Base-by-base conservation (phyloP, 2,797 vertebrate species). In the Sebastes itinus region DNA sequence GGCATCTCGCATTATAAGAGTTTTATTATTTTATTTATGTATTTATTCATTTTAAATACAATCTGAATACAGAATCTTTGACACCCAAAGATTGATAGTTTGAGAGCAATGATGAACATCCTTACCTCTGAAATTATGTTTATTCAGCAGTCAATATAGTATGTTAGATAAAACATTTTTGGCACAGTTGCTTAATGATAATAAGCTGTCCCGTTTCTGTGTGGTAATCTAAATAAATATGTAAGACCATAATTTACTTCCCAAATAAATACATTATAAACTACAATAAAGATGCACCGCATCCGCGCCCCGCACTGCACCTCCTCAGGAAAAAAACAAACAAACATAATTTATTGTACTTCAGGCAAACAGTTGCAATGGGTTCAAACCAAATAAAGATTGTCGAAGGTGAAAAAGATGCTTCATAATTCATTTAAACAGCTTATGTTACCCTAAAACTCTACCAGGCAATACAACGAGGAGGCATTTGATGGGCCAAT, bases 181-280 rank as follows among this genome's bases (percentile, higher is more conserved):
- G 96, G 95, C 96, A 97, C 95, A 95, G 92, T 92, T 93, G 89
- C 94, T 95, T 91, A 93, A 93, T 94, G 89, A 95, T 88, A 90
- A 95, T 95, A 96, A 96, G 95, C 95, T 94, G 88, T 93, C 93
- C 91, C 84, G 75, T 94, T 94, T 94, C 87, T 93, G 88, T 92
- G 84, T 94, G 82, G 89, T 92, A 92, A 89, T 95, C 94, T 95
- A 95, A 96, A 96, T 96, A 96, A 96, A 96, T 96, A 96, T 94
- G 88, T 90, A 93, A 94, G 93, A 95, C 78, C 94, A 95, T 95
- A 95, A 96, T 93, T 96, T 95, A 95, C 89, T 91, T 95, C 89
- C 93, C 90, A 94, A 97, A 97, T 96, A 96, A 97, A 97, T 96
- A 97, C 89, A 90, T 92, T 87, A 94, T 91, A 89, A 94, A 94